Evolutionary conservation across 2,113 vertebrate genomes (phyloP).

Genomic region (Macaca mulatta): DNA sequence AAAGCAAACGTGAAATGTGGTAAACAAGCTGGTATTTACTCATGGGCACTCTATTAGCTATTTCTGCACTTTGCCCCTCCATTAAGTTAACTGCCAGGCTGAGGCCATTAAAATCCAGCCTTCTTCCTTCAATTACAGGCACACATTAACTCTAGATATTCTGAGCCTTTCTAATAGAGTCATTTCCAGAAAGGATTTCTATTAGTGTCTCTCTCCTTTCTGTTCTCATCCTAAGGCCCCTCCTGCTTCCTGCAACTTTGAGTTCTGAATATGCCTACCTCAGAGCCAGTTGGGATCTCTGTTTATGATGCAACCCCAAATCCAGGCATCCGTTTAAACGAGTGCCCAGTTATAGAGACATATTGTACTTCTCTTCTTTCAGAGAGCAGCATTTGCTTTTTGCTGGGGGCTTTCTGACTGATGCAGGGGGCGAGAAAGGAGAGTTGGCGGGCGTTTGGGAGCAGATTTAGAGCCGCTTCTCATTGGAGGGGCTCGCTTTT

Average conservation of each 20-base stretch:
- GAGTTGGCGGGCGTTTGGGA: constrained; percentile 56
- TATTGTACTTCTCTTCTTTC: constrained; percentile 32
- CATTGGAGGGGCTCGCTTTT: constrained; percentile 67
- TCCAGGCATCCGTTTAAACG: constrained; percentile 7
- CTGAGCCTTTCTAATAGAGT: not conserved
- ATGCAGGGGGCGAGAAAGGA: constrained; percentile 8
- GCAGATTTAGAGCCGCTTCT: constrained; percentile 55
- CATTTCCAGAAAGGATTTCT: constrained; percentile 14
- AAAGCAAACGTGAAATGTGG: constrained; percentile 25
- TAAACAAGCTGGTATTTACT: constrained; percentile 39
- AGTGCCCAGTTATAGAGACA: constrained; percentile 49
- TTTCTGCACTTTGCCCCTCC: constrained; percentile 62
- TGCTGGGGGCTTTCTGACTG: constrained; percentile 56
- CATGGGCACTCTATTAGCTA: constrained; percentile 14
- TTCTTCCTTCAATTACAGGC: not conserved
- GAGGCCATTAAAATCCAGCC: constrained; percentile 9
- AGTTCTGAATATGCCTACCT: constrained; percentile 10
- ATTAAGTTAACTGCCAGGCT: constrained; percentile 51
- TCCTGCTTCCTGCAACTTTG: constrained; percentile 27
- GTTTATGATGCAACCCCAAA: constrained; percentile 25
- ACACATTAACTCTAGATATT: not conserved
- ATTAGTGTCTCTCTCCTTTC: not conserved
- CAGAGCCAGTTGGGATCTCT: not conserved
- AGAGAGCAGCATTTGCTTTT: constrained; percentile 56
- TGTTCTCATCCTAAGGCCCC: not conserved